Evolutionary conservation across 2,113 vertebrate species (phyloP), one percentile per base, ranked within the genome.

Genomic region (Takifugu bimaculatus): DNA sequence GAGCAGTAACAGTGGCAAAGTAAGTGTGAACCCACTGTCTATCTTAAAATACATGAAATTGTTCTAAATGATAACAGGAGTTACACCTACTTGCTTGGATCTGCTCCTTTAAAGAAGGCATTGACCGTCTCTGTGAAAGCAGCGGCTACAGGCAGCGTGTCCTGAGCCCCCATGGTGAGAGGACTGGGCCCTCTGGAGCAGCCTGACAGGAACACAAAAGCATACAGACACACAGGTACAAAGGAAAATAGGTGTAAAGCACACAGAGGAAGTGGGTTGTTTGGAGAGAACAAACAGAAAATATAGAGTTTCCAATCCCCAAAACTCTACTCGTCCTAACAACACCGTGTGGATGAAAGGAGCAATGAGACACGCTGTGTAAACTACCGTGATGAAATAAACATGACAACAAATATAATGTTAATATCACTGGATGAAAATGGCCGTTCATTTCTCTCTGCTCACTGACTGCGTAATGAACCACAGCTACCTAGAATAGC

Each of bases 41-140:
- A 39, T 10, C 3, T 32, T 32, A 32, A 32, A 39, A 39, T 10
- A 39, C 35, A 39, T 39, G 7, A 9, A 39, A 26, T 13, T 28
- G n/a, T 0, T n/a, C 55, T 25, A 11, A 7, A 27, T 5, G 6
- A 57, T 25, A 1, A 27, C 6, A 42, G 15, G 26, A 7, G 25
- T 35, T 56, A 39, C 27, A 87, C 95, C 70, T 93, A 99, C 96
- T 97, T 99, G 93, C 86, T 96, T n/a, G 95, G 93, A 83, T 99
- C 96, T 0, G 96, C 94, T 84, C 95, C 97, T 91, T 98, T 98
- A 88, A 99, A 99, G 80, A 98, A 96, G 6, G 95, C 92, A 13
- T 97, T 98, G 87, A 99, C 95, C 0, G 97, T 98, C 71, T 98
- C 97, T 1, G 97, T 99, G 87, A 99, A 99, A n/a, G 96, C 97